Base-by-base conservation (phyloP, 2,888 invertebrate genomes). In the Pollenia amentaria region DNA sequence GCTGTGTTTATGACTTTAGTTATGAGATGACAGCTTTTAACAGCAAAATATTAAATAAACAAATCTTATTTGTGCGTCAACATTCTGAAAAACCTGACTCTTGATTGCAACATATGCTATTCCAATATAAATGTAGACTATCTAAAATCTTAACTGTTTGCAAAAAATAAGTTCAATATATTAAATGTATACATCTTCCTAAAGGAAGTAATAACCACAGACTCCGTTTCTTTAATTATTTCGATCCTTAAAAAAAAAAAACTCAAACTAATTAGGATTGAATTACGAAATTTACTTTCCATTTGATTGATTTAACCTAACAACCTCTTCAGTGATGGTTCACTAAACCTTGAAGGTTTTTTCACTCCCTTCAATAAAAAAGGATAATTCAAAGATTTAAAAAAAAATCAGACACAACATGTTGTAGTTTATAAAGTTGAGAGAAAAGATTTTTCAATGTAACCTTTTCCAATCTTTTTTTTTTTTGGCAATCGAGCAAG, bases 191-290 rank as follows among this genome's bases (percentile, higher is more conserved):
- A 64, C 67, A 77, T 46, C 62, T 72, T 51, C 57, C 65, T 51
- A 44, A 77, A 87, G 84, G 87, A 81, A 87, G 84, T 73, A 73
- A 67, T 53, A 87, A 87, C 87, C 87, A 77, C 87, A 87, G 84
- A 77, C 80, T 83, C 62, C 67, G 11, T 70, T 62, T 53, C 4
- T 69, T 60, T 14, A 38, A 14, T 38, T 21, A 8, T 78, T 14
- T 60, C 21, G 12, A 51, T 21, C 9, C 16, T 51, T 79, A 42
- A 53, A 40, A 57, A 65, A 18, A 51, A 69, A 10, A 81, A 60
- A 67, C 51, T 67, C 16, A 29, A 60, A 40, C 73, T 72, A 79
- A 79, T 84, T 79, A 84, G 73, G 57, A 84, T 84, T 79, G 60
- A 84, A 62, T 84, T 84, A 79, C 84, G 16, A 51, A 78, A 78